Evolutionary conservation across 2,113 vertebrate species (phyloP).

Genomic region (Halichoeres trimaculatus): DNA sequence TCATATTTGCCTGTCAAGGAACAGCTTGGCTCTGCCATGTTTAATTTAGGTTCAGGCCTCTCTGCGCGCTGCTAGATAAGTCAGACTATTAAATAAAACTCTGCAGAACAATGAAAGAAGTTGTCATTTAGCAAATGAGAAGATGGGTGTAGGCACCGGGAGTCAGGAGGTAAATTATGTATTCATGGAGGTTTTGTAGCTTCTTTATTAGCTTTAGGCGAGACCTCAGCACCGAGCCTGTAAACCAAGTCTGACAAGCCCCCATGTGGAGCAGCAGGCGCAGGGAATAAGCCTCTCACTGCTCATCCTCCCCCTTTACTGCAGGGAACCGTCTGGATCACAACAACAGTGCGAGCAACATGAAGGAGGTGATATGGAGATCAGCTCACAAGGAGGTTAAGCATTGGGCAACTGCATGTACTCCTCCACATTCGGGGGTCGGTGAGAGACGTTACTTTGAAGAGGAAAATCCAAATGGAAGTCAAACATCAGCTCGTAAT

Average conservation of each 20-base stretch:
- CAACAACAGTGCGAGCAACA: slow-evolving; percentile 52
- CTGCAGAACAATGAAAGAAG: slow-evolving; percentile 18
- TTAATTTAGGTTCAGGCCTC: slow-evolving; percentile 40
- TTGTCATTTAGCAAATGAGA: slow-evolving; percentile 55
- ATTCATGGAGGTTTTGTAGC: slow-evolving; percentile 59
- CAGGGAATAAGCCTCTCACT: slow-evolving; percentile 49
- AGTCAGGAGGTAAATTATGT: slow-evolving; percentile 55
- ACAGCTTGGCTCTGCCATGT: slow-evolving; percentile 35
- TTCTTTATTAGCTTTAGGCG: slow-evolving; percentile 57
- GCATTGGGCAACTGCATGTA: slow-evolving; percentile 26
- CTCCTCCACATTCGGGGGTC: neutral
- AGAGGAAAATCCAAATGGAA: slow-evolving; percentile 17
- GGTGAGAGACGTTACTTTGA: slow-evolving; percentile 18
- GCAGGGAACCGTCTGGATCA: slow-evolving; percentile 53
- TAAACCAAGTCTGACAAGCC: slow-evolving; percentile 65
- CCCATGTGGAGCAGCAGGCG: slow-evolving; percentile 44
- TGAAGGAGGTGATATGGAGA: slow-evolving; percentile 56
- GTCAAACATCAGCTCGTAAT: neutral
- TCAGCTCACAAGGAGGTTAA: slow-evolving; percentile 60
- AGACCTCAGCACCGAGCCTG: slow-evolving; percentile 29
- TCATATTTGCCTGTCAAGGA: slow-evolving; percentile 23
- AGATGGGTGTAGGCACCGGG: slow-evolving; percentile 39
- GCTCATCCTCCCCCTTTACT: slow-evolving; percentile 35
- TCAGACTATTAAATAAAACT: slow-evolving; percentile 42
- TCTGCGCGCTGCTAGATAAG: slow-evolving; percentile 13